Conservation (phyloP, 1,140 invertebrate species). For the Myzus persicae region DNA sequence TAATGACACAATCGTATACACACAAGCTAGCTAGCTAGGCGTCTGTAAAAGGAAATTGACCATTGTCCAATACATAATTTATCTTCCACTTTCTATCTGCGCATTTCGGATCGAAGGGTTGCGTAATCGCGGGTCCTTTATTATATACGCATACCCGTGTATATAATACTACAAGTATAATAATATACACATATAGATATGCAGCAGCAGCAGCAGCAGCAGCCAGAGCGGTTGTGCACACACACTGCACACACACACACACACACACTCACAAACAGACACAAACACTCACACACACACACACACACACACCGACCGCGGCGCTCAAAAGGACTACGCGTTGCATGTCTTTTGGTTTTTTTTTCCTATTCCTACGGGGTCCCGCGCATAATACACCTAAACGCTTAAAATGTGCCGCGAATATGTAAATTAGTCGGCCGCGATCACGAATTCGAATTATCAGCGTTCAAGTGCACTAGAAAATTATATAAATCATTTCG, state of each 20-base stretch:
- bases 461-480: slow-evolving; percentile 47
- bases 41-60: slow-evolving; percentile 53
- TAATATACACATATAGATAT: background rate
- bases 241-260: background rate
- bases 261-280: background rate
- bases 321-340: background rate
- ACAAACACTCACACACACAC: background rate
- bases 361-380: background rate
- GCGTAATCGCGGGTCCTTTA: slow-evolving; percentile 7
- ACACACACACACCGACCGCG: background rate
- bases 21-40: background rate
- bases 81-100: slow-evolving; percentile 53
- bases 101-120: slow-evolving; percentile 40
- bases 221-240: background rate
- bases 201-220: background rate
- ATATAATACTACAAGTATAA: no score
- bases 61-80: slow-evolving; percentile 49
- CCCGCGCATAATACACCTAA: background rate
- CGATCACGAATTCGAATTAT: slow-evolving; percentile 46
- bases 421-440: slow-evolving; percentile 29
- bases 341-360: slow-evolving; percentile 6
- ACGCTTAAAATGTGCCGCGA: background rate
- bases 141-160: background rate
- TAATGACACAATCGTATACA: slow-evolving; percentile 40
- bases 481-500: slow-evolving; percentile 56